These are phyloP conservation scores for Cerceris ruficornis DNA, from an alignment of 2,888 invertebrate species.

Conservation along the genomic window DNA sequence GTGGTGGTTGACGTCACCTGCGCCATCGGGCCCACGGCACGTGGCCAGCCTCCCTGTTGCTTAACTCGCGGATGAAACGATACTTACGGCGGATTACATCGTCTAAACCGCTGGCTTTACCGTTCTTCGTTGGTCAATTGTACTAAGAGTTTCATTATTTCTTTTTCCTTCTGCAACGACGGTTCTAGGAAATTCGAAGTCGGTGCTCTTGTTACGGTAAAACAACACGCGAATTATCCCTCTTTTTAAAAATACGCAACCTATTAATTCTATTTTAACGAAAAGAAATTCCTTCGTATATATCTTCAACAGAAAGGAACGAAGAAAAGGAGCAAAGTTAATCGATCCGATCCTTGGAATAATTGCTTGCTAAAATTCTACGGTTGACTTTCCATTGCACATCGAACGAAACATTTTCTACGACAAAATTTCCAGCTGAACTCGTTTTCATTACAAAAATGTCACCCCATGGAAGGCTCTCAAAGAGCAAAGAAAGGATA, in stretches of 20 bases:
- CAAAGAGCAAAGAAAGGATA: neutral
- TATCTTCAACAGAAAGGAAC: too few relatives aligned
- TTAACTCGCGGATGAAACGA: constrained; percentile 21
- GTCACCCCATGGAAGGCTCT: neutral
- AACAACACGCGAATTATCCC: too few relatives aligned
- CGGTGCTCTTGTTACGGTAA: neutral
- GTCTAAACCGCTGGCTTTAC: constrained; percentile 10
- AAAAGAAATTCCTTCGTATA: too few relatives aligned
- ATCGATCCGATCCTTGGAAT: too few relatives aligned
- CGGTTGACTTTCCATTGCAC: too few relatives aligned
- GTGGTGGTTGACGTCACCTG: constrained; percentile 55
- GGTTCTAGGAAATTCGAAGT: neutral
- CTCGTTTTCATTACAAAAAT: neutral
- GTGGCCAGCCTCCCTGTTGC: constrained; percentile 36
- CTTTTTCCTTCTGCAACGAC: constrained; percentile 5
- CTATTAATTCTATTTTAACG: too few relatives aligned
- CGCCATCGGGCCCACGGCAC: constrained; percentile 29
- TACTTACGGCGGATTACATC: constrained; percentile 16
- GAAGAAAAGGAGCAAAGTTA: too few relatives aligned
- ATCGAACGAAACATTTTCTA: too few relatives aligned
- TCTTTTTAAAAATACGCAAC: too few relatives aligned
- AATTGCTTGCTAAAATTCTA: too few relatives aligned
- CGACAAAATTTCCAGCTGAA: neutral
- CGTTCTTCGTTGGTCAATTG: constrained; percentile 26
- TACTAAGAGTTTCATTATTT: constrained; percentile 15